These are phyloP conservation scores for Salpingus planirostris DNA, from an alignment of 2,888 invertebrate genomes.

Conservation along the genomic window DNA sequence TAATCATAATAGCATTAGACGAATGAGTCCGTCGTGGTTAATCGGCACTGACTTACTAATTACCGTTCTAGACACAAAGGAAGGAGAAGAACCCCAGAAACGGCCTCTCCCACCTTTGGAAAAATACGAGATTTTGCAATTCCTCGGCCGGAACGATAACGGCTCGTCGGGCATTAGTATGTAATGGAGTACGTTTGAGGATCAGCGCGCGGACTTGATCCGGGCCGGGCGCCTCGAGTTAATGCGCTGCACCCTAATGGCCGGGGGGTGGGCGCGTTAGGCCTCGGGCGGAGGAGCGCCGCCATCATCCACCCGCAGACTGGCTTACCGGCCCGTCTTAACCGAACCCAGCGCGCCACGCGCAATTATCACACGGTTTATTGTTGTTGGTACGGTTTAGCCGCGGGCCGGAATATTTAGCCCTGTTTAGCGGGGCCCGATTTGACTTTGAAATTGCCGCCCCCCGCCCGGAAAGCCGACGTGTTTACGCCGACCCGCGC, in stretches of 20 bases:
- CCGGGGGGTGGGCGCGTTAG: constrained; percentile 33
- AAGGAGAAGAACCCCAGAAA: no score
- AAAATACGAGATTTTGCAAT: no score
- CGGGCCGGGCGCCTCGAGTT: constrained; percentile 39
- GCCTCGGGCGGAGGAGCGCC: no score
- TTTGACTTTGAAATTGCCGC: constrained; percentile 40
- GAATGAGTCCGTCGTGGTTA: constrained; percentile 43
- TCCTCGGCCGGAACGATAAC: no score
- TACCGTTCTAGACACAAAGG: constrained; percentile 35
- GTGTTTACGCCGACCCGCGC: constrained; percentile 13
- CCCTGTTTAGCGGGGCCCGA: constrained; percentile 37
- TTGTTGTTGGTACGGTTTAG: constrained; percentile 40
- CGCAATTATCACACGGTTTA: constrained; percentile 41
- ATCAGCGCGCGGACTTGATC: constrained; percentile 37
- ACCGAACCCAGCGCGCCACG: constrained; percentile 24
- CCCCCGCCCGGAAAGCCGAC: no score
- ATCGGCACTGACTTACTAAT: constrained; percentile 42
- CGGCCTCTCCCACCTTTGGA: no score
- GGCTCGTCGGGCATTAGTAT: constrained; percentile 39
- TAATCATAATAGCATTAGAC: constrained; percentile 43
- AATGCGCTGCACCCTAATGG: constrained; percentile 40
- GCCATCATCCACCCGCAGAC: constrained; percentile 15
- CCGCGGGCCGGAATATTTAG: constrained; percentile 37
- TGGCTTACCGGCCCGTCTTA: constrained; percentile 24
- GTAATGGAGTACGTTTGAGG: constrained; percentile 38